phyloP scores from a whole-genome alignment of 2,113 vertebrate species.

The Solea solea region DNA sequence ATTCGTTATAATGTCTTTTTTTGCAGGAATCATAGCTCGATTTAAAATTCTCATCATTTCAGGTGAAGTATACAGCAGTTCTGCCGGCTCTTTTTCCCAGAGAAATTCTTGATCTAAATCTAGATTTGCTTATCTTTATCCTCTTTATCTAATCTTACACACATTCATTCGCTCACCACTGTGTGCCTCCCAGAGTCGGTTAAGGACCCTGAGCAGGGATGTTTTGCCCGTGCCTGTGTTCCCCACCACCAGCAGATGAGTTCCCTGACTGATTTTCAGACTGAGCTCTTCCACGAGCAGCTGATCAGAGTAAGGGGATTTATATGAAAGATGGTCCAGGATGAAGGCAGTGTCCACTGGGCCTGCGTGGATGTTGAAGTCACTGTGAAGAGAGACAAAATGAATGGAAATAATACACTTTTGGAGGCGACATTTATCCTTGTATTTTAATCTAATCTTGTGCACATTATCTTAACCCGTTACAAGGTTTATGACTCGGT shows the following conservation, averaged over 20 bases:
- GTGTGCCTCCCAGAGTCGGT: constrained; percentile 88
- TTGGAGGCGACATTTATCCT: background rate
- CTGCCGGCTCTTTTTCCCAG: no score
- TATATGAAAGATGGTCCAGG: constrained; percentile 86
- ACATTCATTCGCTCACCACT: constrained; percentile 79
- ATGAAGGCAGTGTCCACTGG: constrained; percentile 85
- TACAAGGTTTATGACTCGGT: no score
- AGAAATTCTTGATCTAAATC: no score
- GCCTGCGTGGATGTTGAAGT: constrained; percentile 53
- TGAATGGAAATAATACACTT: background rate
- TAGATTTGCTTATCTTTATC: background rate
- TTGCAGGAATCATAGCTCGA: no score
- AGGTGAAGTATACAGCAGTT: no score
- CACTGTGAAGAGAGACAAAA: constrained; percentile 61
- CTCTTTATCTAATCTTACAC: background rate
- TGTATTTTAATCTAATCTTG: background rate
- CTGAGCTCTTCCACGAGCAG: constrained; percentile 90
- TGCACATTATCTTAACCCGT: background rate
- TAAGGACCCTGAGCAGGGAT: constrained; percentile 90
- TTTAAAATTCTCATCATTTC: no score
- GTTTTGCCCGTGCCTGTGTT: constrained; percentile 97
- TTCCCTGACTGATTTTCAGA: constrained; percentile 87
- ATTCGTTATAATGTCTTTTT: no score
- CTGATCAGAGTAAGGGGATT: constrained; percentile 84
- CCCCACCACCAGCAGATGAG: constrained; percentile 89